Evolutionary conservation across 2,797 vertebrate species (phyloP).

Genomic region (Peromyscus eremicus): DNA sequence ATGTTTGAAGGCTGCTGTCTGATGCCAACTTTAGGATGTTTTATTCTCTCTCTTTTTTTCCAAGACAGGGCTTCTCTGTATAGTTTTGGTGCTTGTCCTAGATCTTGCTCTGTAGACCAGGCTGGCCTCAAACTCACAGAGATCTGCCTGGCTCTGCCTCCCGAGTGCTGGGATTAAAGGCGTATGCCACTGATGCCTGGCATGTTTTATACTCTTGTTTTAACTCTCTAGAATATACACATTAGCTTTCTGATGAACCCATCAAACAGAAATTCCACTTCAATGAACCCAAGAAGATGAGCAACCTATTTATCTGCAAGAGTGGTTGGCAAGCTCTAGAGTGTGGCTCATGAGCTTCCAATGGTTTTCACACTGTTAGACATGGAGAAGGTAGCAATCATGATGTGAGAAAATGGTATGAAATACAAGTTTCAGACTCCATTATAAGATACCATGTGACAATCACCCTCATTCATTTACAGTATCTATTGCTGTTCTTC

Average conservation of each 20-base stretch:
- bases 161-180: too few relatives aligned
- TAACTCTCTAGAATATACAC: neutral
- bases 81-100: too few relatives aligned
- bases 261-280: neutral
- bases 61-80: too few relatives aligned
- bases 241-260: neutral
- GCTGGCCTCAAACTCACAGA: too few relatives aligned
- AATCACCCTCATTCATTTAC: neutral
- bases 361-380: neutral
- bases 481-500: neutral
- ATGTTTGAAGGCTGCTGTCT: neutral
- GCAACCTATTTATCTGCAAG: neutral
- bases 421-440: slow-evolving; percentile 8
- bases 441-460: neutral
- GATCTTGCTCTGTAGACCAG: too few relatives aligned
- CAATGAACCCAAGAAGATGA: neutral
- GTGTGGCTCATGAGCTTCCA: neutral
- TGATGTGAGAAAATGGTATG: neutral
- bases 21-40: slow-evolving; percentile 8
- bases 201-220: neutral
- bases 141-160: too few relatives aligned
- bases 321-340: neutral
- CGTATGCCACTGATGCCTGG: too few relatives aligned
- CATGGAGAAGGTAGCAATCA: neutral
- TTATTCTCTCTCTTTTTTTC: neutral